Percentiles rank a stretch among this genome's conserved stretches.
Conservation (phyloP, 2,888 invertebrate species). For the Cyaniris semiargus region DNA sequence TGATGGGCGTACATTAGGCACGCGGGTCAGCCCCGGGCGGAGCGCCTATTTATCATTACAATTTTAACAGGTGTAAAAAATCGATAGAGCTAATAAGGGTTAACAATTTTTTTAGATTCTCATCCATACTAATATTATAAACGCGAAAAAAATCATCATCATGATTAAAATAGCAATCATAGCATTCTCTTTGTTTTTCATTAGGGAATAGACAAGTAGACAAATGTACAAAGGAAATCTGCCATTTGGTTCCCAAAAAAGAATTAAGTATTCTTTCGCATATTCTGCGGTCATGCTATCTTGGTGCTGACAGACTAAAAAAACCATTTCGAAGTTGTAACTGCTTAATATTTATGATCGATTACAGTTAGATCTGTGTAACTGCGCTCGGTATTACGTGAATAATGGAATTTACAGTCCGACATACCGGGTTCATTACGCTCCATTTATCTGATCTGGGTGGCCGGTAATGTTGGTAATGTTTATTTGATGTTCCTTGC, state of each 20-base stretch:
- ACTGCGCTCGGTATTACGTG: conserved; percentile 30
- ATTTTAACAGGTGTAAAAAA: not conserved
- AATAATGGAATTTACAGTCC: conserved; percentile 32
- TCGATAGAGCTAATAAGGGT: not conserved
- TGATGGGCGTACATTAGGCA: conserved; percentile 9
- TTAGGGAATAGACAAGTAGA: too few species aligned
- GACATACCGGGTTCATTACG: conserved; percentile 34
- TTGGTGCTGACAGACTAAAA: not conserved
- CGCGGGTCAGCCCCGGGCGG: conserved; percentile 10
- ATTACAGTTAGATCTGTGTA: conserved; percentile 28
- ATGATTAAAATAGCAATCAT: too few species aligned
- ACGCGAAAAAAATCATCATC: too few species aligned
- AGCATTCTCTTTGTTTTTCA: too few species aligned
- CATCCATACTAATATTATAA: too few species aligned
- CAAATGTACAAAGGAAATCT: too few species aligned
- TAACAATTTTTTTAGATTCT: not conserved
- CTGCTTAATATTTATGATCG: conserved; percentile 29
- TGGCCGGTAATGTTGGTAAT: conserved; percentile 40
- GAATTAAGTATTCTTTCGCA: not conserved
- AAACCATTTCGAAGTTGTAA: not conserved
- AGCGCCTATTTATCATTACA: not conserved
- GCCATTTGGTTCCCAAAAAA: too few species aligned
- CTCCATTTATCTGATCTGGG: conserved; percentile 36
- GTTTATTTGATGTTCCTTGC: conserved; percentile 37
- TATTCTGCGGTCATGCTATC: not conserved